Evolutionary conservation across 1,140 invertebrate genomes (phyloP).

Genomic region (Diabrotica undecimpunctata): DNA sequence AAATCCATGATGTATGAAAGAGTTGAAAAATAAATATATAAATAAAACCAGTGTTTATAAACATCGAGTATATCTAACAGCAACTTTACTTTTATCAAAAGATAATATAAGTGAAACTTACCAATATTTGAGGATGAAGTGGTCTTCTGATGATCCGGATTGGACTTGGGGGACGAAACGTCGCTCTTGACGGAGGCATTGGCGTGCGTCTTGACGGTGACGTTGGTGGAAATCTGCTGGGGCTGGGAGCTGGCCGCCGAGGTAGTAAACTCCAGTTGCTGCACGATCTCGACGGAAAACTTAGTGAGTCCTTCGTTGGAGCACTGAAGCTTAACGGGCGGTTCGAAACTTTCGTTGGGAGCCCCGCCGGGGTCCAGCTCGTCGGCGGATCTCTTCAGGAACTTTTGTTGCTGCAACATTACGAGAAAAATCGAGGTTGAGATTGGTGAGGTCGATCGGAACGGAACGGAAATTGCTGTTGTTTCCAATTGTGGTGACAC

Average conservation of each 20-base stretch:
- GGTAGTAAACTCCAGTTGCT: conserved; percentile 82
- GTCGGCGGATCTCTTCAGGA: conserved; percentile 69
- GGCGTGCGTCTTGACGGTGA: conserved; percentile 84
- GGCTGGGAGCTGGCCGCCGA: conserved; percentile 76
- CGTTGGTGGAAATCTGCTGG: conserved; percentile 88
- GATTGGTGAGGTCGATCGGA: background rate
- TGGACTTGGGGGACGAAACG: conserved; percentile 54
- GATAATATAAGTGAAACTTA: no score
- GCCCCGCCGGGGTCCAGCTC: conserved; percentile 62
- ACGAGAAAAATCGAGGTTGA: background rate
- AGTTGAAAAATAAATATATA: no score
- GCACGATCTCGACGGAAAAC: conserved; percentile 75
- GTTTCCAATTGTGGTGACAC: no score
- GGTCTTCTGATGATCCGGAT: conserved; percentile 40
- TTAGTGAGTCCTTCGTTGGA: conserved; percentile 53
- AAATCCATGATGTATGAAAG: no score
- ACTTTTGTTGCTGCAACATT: conserved; percentile 75
- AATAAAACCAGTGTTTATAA: no score
- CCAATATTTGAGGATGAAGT: conserved; percentile 36
- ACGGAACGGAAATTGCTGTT: background rate
- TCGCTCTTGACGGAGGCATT: conserved; percentile 80
- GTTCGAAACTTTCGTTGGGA: conserved; percentile 59
- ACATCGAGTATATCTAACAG: no score
- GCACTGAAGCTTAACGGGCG: conserved; percentile 74
- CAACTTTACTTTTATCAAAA: no score